Conservation (phyloP, 2,888 invertebrate genomes). For the Drosophila rubida region DNA sequence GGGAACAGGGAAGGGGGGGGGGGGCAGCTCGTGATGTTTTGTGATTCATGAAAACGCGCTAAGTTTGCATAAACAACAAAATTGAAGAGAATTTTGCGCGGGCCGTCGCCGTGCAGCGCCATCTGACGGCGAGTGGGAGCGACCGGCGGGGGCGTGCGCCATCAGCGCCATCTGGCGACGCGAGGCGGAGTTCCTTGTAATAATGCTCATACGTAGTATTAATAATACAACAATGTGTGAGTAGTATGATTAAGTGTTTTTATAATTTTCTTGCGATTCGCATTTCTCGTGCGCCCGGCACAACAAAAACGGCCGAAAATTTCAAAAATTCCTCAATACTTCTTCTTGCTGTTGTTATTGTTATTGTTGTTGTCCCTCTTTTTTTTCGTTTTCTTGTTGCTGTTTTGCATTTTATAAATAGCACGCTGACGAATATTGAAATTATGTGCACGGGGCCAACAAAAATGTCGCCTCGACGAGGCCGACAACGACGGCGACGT, state of each 20-base stretch:
- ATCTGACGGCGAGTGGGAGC: constrained; percentile 27
- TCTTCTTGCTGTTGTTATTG: constrained; percentile 44
- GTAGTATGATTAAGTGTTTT: constrained; percentile 59
- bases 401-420: constrained; percentile 73
- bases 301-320: constrained; percentile 57
- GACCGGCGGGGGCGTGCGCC: constrained; percentile 15
- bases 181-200: constrained; percentile 64
- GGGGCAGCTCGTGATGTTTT: constrained; percentile 37
- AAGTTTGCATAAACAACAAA: constrained; percentile 73
- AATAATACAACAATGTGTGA: constrained; percentile 41
- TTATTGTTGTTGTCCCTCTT: constrained; percentile 23
- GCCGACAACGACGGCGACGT: constrained; percentile 38
- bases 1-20: not conserved
- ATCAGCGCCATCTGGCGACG: constrained; percentile 22
- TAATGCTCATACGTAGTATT: constrained; percentile 15
- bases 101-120: constrained; percentile 14
- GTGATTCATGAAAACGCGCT: constrained; percentile 68
- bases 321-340: constrained; percentile 70
- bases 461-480: constrained; percentile 79
- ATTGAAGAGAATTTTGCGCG: constrained; percentile 42
- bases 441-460: constrained; percentile 78
- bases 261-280: constrained; percentile 47
- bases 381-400: constrained; percentile 11
- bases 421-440: constrained; percentile 80
- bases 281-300: constrained; percentile 67